A percentile compares a stretch with the other conserved stretches of the same genome.
These are phyloP conservation scores for Strigops habroptila DNA, from an alignment of 2,113 vertebrate species.

Conservation along the genomic window DNA sequence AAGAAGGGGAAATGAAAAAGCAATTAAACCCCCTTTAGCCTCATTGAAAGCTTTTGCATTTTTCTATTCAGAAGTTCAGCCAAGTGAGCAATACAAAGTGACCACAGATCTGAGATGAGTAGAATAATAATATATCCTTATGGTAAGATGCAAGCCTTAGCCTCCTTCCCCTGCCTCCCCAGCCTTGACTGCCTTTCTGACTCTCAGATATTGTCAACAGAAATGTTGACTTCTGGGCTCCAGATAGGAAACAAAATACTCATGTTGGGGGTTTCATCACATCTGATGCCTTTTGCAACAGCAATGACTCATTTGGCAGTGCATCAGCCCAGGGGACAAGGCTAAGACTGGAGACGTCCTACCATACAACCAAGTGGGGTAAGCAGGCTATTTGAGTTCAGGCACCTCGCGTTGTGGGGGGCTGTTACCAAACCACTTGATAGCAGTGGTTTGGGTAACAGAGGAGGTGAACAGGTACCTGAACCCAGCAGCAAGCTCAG, in stretches of 20 bases:
- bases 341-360: background rate
- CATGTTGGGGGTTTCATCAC: background rate
- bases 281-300: background rate
- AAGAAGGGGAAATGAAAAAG: background rate
- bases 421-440: background rate
- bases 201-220: background rate
- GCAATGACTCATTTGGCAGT: background rate
- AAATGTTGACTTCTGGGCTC: background rate
- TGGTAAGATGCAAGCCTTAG: background rate
- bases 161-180: background rate
- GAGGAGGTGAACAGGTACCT: background rate
- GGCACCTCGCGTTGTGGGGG: accelerated
- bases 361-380: accelerated
- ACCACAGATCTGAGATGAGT: background rate
- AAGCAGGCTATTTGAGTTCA: background rate
- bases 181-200: background rate
- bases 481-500: background rate
- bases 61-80: background rate
- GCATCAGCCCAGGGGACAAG: background rate
- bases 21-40: background rate
- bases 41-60: background rate
- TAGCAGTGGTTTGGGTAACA: accelerated
- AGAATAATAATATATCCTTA: background rate
- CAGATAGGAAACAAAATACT: background rate
- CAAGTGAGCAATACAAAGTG: background rate